Base-by-base conservation (phyloP, 2,888 invertebrate genomes). In the Monopis laevigella region DNA sequence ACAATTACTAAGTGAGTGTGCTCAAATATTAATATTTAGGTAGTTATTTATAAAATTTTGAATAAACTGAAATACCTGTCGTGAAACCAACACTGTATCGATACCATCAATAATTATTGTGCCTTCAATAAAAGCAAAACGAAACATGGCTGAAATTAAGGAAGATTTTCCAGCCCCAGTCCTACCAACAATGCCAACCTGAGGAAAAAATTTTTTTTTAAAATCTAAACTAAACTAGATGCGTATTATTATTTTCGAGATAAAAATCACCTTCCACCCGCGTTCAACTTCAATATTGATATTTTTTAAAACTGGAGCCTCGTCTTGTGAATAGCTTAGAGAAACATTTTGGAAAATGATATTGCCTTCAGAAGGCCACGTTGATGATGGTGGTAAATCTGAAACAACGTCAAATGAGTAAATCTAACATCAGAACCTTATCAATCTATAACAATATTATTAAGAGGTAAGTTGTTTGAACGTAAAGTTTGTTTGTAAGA, bases 91-190 rank as follows among this genome's bases (percentile, higher is more conserved):
- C 3, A 78, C 62, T 2, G 84, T 84, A 48, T 85, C 82, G 3
- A 88, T 56, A 13, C 78, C 85, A 52, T 91, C 92, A 44, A 91
- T 87, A 24, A 68, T 56, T 40, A 91, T 81, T 6, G 58, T 55
- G 5, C 90, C 90, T 12, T 82, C 80, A 39, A 83, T 64, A 46
- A 84, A 85, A 1, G 86, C 84, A 48, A 91, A 73, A 50, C 89
- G 74, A 63, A 91, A 91, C 48, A 92, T 59, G 2, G 88, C 87
- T 1, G 87, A 83, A 51, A 88, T 86, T 35, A 89, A 56, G 0
- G 88, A 88, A 1, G 87, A 87, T 64, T 89, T 89, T 2, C 90
- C 90, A 1, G 90, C 90, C 5, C 90, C 90, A 1, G 90, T 90
- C 46, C 90, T 71, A 1, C 90, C 90, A 2, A 89, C 88, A 40